Base-by-base conservation (phyloP, 1,140 invertebrate species). In the Thereuonema tuberculata region DNA sequence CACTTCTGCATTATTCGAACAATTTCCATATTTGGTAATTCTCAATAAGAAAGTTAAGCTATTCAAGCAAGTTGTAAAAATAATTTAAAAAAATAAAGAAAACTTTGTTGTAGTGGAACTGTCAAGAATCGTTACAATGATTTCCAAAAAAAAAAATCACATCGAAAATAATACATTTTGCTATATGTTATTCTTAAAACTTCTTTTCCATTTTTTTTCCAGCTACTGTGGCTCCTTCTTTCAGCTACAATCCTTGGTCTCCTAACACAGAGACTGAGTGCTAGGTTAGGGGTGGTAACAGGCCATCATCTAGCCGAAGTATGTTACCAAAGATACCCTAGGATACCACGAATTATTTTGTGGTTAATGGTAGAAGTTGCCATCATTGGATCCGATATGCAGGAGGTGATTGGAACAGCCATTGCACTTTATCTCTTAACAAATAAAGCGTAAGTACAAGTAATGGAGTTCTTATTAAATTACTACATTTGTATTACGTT, bases 311-410 rank as follows among this genome's bases (percentile, higher is more conserved):
- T 92, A 64, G 86, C 87, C 17, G 86, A 90, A 77, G 81, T 87
- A 76, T 88, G 86, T 69, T 83, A 87, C 69, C 75, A 82, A 58
- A 83, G 87, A 69, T 95, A 94, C 69, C 86, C 83, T 65, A 80
- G 74, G 66, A 52, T 87, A 23, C 89, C 91, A 0, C 77, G 89
- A 62, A 67, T 90, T 53, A 75, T 91, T 64, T 74, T 94, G 17
- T 95, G 91, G 91, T 80, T 94, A 49, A 94, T 95, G 91, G 83
- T 92, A 31, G 92, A 95, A 75, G 86, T 95, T 63, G 92, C 92
- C 12, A 93, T 95, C 80, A 81, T n/a, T n/a, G n/a, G n/a, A n/a
- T n/a, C n/a, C n/a, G n/a, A n/a, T n/a, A n/a, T n/a, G n/a, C n/a
- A n/a, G 69, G 82, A 81, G 70, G 80, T 81, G 2, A 92, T 93